Conservation (phyloP, 2,113 vertebrate genomes). For the Morphnarchus princeps region DNA sequence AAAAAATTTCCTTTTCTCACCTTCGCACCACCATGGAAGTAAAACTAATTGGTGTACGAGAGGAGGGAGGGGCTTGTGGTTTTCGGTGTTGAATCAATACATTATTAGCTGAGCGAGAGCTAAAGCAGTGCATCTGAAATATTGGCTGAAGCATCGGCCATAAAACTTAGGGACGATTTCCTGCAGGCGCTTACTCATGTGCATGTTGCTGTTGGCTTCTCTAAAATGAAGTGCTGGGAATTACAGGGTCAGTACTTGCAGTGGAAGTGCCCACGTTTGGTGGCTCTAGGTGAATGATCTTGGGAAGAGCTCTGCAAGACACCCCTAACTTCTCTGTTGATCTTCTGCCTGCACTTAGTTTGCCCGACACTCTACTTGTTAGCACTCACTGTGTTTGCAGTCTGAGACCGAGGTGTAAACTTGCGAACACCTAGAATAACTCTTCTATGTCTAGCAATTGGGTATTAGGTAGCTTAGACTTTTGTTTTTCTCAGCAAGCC, state of each 20-base stretch:
- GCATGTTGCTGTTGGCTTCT: background rate
- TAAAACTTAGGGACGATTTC: background rate
- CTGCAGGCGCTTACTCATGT: too few species aligned
- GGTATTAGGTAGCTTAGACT: background rate
- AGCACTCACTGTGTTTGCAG: background rate
- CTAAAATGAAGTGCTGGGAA: background rate
- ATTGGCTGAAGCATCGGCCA: background rate
- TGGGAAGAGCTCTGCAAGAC: background rate
- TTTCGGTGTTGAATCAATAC: background rate
- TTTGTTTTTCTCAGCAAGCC: background rate
- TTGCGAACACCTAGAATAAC: background rate
- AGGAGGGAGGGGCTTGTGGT: background rate
- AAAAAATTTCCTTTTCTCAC: background rate
- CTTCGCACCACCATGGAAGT: background rate
- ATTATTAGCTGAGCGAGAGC: background rate
- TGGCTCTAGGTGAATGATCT: background rate
- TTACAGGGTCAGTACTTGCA: background rate
- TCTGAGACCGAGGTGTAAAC: background rate
- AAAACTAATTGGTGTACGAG: background rate
- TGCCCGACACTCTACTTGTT: background rate
- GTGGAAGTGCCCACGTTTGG: accelerated
- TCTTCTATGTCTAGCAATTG: background rate
- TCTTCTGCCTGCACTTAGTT: background rate
- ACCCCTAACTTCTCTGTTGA: background rate
- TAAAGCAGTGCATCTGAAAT: background rate